Evolutionary conservation across 2,113 vertebrate species (phyloP).

Genomic region (Leiothrix lutea): DNA sequence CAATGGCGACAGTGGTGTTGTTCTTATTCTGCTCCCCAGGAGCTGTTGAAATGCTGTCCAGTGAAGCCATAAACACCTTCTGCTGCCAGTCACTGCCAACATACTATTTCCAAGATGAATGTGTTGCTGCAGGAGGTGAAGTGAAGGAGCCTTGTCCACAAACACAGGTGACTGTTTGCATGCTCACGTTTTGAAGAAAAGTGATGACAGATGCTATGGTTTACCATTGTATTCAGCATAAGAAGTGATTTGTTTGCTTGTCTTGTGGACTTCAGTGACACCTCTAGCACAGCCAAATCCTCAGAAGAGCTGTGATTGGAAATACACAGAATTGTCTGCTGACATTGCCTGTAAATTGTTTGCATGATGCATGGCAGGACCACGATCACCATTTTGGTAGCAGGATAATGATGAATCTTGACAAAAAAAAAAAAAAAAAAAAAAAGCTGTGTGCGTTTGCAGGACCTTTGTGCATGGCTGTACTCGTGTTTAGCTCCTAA

Average conservation of each 20-base stretch:
- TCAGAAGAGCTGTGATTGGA: not conserved
- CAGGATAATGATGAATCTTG: not conserved
- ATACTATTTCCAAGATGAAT: not conserved
- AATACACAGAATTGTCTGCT: not conserved
- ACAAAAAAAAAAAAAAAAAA: conserved; percentile 3
- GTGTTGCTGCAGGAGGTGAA: not conserved
- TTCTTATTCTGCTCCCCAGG: not conserved
- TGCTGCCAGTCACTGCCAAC: not conserved
- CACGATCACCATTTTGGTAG: not conserved
- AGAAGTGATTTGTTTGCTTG: not conserved
- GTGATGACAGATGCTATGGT: not conserved
- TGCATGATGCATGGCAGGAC: not conserved
- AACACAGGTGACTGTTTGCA: not conserved
- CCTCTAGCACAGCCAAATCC: not conserved
- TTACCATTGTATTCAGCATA: not conserved
- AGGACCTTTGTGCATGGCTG: not conserved
- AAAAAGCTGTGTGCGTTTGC: not conserved
- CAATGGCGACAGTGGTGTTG: not conserved
- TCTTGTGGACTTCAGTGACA: not conserved
- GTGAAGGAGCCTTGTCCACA: not conserved
- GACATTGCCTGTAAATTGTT: not conserved
- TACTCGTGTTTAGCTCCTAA: not conserved
- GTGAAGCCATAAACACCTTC: not conserved
- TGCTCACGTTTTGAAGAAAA: not conserved
- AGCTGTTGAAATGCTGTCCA: not conserved